These are phyloP conservation scores for Anastrepha ludens DNA, from an alignment of 1,140 invertebrate genomes.

Conservation along the genomic window DNA sequence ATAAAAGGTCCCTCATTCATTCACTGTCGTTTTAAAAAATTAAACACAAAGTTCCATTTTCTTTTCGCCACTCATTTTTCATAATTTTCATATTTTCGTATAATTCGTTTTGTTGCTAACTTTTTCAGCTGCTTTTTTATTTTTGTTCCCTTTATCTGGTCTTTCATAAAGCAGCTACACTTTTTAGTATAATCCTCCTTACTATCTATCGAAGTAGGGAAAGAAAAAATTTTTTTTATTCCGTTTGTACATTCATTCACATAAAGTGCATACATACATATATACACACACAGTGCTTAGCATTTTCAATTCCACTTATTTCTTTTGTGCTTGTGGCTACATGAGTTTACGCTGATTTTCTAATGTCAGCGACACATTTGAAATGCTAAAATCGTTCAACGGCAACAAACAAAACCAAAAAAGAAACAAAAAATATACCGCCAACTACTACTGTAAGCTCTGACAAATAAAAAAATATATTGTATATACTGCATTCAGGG, in stretches of 20 bases:
- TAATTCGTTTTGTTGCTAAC: not conserved
- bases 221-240: not conserved
- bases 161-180: not conserved
- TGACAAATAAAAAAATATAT: not conserved
- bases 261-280: not conserved
- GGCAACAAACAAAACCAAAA: not conserved
- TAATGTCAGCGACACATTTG: constrained; percentile 52
- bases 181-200: not conserved
- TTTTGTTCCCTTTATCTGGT: not conserved
- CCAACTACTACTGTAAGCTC: not conserved
- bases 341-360: constrained; percentile 51
- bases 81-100: constrained; percentile 31
- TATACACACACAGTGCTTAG: not conserved
- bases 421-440: not conserved
- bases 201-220: not conserved
- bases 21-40: constrained; percentile 42
- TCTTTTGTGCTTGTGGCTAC: constrained; percentile 1
- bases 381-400: constrained; percentile 48
- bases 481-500: too few relatives aligned
- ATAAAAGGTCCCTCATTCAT: not conserved
- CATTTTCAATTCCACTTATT: not conserved
- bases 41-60: constrained; percentile 11
- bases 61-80: constrained; percentile 41
- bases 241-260: not conserved
- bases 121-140: not conserved